These are phyloP conservation scores for Nyctibius bracteatus DNA, from an alignment of 2,113 vertebrate species.

Conservation along the genomic window DNA sequence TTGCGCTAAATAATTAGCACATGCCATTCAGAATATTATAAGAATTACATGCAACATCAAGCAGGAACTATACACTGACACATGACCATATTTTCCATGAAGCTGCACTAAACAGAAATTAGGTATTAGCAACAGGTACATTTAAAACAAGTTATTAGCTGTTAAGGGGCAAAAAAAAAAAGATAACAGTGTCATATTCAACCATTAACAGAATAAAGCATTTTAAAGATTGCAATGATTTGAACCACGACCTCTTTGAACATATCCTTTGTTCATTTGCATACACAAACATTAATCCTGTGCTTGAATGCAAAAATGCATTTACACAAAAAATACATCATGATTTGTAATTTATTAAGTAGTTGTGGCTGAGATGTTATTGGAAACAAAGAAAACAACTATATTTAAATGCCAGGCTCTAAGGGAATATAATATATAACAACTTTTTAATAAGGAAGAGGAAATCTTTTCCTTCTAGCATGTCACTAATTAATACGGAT, in stretches of 20 bases:
- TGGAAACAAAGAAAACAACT: conserved; percentile 41
- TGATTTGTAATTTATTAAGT: conserved; percentile 66
- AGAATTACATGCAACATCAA: conserved; percentile 83
- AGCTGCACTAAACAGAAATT: conserved; percentile 71
- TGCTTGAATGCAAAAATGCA: conserved; percentile 40
- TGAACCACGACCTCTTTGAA: conserved; percentile 68
- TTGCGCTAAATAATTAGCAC: conserved; percentile 86
- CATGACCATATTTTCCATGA: conserved; percentile 56
- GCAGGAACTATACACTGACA: conserved; percentile 77
- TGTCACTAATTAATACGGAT: conserved; percentile 11
- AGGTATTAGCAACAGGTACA: conserved; percentile 72
- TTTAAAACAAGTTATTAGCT: conserved; percentile 72
- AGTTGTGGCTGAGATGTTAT: conserved; percentile 35
- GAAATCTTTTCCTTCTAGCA: background rate
- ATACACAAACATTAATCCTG: conserved; percentile 49
- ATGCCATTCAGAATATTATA: conserved; percentile 80
- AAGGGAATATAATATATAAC: background rate
- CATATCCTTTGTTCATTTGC: conserved; percentile 55
- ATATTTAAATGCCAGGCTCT: background rate
- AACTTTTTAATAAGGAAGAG: background rate
- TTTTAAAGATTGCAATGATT: conserved; percentile 56
- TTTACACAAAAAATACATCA: conserved; percentile 41
- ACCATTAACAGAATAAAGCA: conserved; percentile 41
- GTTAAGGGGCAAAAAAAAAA: background rate
- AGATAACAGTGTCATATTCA: conserved; percentile 26